These are phyloP conservation scores for Arctopsyche grandis DNA, from an alignment of 1,140 invertebrate genomes.

Conservation along the genomic window DNA sequence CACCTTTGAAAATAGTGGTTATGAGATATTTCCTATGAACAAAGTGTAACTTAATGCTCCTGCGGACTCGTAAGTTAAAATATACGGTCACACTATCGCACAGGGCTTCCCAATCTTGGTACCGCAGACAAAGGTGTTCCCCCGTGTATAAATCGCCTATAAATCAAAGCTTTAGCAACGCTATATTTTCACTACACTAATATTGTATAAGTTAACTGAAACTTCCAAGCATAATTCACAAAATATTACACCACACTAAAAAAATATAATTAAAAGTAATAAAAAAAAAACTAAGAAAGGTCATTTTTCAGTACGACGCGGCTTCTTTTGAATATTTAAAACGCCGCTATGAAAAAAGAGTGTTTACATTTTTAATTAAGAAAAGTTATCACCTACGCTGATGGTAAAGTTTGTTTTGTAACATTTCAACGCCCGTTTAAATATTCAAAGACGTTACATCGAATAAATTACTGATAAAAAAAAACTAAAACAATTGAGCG, in stretches of 20 bases:
- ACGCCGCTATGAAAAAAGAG: not conserved
- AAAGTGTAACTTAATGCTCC: not conserved
- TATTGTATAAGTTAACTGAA: too few species aligned
- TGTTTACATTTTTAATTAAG: slow-evolving; percentile 24
- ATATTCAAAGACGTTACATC: too few species aligned
- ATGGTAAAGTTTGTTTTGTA: not conserved
- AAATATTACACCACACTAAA: too few species aligned
- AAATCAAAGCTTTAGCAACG: not conserved
- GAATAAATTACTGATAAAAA: too few species aligned
- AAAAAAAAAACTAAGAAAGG: too few species aligned
- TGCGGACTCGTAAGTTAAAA: not conserved
- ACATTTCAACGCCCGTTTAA: too few species aligned
- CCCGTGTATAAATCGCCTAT: not conserved
- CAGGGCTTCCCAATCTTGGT: not conserved
- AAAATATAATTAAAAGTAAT: too few species aligned
- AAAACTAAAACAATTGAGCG: too few species aligned
- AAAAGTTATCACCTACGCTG: slow-evolving; percentile 5
- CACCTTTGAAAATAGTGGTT: not conserved
- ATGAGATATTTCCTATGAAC: slow-evolving; percentile 5
- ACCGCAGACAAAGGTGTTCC: slow-evolving; percentile 15
- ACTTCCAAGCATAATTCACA: too few species aligned
- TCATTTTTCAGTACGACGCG: too few species aligned
- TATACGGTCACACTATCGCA: not conserved
- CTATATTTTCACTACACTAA: not conserved
- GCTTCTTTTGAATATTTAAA: too few species aligned